A percentile compares a stretch with the other conserved stretches of the same genome.
These are phyloP conservation scores for Portevinia maculata DNA, from an alignment of 2,888 invertebrate genomes.

Conservation along the genomic window DNA sequence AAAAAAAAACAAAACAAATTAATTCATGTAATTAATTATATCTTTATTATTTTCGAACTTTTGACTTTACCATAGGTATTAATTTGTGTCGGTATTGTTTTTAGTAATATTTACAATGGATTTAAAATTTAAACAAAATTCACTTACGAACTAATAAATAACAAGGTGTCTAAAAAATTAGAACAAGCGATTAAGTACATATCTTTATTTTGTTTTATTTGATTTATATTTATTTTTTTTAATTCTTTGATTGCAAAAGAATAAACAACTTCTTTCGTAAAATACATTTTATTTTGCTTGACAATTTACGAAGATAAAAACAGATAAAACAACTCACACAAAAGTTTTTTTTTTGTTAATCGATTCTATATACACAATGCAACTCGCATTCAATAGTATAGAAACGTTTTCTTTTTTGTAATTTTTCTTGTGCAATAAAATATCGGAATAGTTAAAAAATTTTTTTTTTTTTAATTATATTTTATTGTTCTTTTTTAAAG, in stretches of 20 bases:
- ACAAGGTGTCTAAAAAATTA: conserved; percentile 47
- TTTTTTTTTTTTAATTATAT: conserved; percentile 17
- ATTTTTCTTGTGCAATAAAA: conserved; percentile 46
- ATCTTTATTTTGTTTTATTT: conserved; percentile 10
- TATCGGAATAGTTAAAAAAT: conserved; percentile 63
- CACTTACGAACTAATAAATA: conserved; percentile 60
- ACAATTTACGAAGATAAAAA: conserved; percentile 31
- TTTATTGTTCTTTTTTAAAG: conserved; percentile 20
- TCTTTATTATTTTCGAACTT: conserved; percentile 2
- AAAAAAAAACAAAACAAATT: conserved; percentile 16
- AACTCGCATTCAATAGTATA: conserved; percentile 43
- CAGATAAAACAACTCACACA: conserved; percentile 58
- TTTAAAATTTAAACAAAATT: conserved; percentile 29
- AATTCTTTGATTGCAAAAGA: conserved; percentile 1
- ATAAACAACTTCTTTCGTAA: conserved; percentile 19
- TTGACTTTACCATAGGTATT: conserved; percentile 26
- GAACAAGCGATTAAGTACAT: conserved; percentile 67
- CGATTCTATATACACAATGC: conserved; percentile 25
- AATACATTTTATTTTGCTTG: conserved; percentile 12
- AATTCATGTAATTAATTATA: not conserved
- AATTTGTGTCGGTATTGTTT: conserved; percentile 20
- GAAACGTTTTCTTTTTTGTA: conserved; percentile 31
- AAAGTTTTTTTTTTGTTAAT: conserved; percentile 7
- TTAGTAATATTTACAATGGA: conserved; percentile 55
- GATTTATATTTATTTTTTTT: conserved; percentile 10